Evolutionary conservation across 2,797 vertebrate species (phyloP).

Genomic region (Falco peregrinus): DNA sequence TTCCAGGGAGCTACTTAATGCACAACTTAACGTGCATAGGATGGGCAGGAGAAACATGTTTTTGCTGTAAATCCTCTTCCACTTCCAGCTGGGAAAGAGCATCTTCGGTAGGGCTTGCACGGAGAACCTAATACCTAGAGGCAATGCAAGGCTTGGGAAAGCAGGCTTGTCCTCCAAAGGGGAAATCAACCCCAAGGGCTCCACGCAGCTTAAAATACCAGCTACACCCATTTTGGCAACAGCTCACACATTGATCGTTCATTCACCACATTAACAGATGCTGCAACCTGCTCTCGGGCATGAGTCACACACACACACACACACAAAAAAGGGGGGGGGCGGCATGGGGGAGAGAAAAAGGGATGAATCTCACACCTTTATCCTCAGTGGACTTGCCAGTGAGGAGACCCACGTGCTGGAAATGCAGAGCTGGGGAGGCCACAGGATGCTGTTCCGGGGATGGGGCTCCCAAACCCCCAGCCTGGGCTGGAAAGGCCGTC

Average conservation of each 20-base stretch:
- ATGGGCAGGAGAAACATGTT: neutral
- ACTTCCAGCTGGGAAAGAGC: neutral
- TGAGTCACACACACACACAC: rapidly evolving
- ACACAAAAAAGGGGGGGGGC: rapidly evolving
- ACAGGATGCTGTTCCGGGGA: rapidly evolving
- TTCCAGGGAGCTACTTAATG: neutral
- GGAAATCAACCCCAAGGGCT: neutral
- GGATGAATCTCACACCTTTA: neutral
- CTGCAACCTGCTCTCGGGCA: rapidly evolving
- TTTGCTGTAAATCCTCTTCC: neutral
- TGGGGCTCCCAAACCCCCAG: rapidly evolving
- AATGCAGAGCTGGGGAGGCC: neutral
- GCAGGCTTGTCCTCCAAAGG: neutral
- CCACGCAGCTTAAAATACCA: rapidly evolving
- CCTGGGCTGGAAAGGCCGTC: neutral
- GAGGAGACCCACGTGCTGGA: neutral
- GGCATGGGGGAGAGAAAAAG: neutral
- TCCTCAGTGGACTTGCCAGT: rapidly evolving
- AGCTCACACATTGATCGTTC: rapidly evolving
- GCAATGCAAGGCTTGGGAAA: neutral
- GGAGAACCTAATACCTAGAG: neutral
- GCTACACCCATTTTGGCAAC: rapidly evolving
- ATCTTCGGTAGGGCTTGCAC: rapidly evolving
- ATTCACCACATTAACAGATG: rapidly evolving
- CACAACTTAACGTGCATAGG: rapidly evolving